phyloP scores from a whole-genome alignment of 1,140 invertebrate genomes.

The Eumaeus atala region DNA sequence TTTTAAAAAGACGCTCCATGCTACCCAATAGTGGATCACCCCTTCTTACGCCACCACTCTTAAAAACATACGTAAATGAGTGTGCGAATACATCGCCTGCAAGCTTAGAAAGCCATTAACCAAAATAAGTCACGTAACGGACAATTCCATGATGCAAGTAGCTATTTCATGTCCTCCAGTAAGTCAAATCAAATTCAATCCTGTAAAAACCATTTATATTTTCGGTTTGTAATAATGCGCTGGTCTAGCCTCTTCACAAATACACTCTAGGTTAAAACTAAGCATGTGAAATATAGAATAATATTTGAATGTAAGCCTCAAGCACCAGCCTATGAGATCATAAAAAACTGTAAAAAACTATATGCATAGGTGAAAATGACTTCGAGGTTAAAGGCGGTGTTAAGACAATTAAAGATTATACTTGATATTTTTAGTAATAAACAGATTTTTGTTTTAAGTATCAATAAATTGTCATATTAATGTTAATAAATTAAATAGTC shows the following conservation, averaged over 20 bases:
- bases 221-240: not conserved
- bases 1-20: not conserved
- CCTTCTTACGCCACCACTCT: not conserved
- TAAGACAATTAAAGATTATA: not conserved
- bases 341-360: not conserved
- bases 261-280: not conserved
- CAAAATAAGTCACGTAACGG: too few relatives aligned
- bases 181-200: not conserved
- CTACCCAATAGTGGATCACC: not conserved
- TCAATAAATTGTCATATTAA: too few relatives aligned
- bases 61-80: not conserved
- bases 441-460: too few relatives aligned
- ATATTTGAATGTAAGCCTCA: not conserved
- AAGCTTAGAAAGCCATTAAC: too few relatives aligned
- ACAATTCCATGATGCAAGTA: not conserved
- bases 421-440: too few relatives aligned
- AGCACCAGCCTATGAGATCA: conserved; percentile 1
- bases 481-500: too few relatives aligned
- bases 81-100: not conserved
- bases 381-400: not conserved
- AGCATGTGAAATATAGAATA: not conserved
- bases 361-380: not conserved
- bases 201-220: not conserved
- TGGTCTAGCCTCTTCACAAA: not conserved
- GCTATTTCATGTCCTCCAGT: not conserved